phyloP scores from a whole-genome alignment of 2,888 invertebrate species.

The Alsophila aescularia region DNA sequence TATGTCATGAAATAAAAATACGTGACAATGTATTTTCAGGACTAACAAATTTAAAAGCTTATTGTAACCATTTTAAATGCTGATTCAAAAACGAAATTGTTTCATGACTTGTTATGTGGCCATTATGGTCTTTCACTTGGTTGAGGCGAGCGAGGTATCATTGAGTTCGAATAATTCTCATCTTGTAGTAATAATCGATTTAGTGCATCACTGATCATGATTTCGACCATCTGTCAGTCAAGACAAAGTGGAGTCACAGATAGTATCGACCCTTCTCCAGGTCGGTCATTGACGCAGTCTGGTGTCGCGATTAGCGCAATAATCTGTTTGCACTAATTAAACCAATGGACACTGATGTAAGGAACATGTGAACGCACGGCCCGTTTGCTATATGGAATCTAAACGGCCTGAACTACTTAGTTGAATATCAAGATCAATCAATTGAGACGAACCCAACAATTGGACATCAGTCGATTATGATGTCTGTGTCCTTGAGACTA shows the following conservation, averaged over 20 bases:
- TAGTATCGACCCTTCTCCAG: constrained; percentile 42
- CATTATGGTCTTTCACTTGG: not conserved
- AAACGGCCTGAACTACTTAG: constrained; percentile 43
- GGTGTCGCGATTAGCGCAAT: constrained; percentile 66
- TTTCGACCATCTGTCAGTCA: constrained; percentile 17
- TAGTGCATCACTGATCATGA: constrained; percentile 14
- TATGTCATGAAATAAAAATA: constrained; percentile 19
- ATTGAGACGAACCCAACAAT: constrained; percentile 52
- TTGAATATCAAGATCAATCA: constrained; percentile 65
- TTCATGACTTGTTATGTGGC: not conserved
- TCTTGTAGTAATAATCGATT: constrained; percentile 11
- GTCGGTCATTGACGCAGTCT: constrained; percentile 71
- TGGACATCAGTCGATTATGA: constrained; percentile 31
- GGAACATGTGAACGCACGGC: constrained; percentile 52
- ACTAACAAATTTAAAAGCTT: constrained; percentile 13
- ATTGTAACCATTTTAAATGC: not conserved
- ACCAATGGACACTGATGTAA: constrained; percentile 55
- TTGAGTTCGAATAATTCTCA: not conserved
- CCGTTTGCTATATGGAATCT: constrained; percentile 49
- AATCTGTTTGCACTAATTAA: constrained; percentile 57
- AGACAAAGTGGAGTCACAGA: constrained; percentile 23
- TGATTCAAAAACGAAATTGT: not conserved
- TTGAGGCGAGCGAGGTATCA: too few species aligned
- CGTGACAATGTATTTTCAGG: constrained; percentile 6
- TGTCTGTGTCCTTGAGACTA: constrained; percentile 21